A percentile compares a stretch with the other conserved stretches of the same genome.
phyloP scores from a whole-genome alignment of 1,140 invertebrate genomes.

The Drosophila mayri region DNA sequence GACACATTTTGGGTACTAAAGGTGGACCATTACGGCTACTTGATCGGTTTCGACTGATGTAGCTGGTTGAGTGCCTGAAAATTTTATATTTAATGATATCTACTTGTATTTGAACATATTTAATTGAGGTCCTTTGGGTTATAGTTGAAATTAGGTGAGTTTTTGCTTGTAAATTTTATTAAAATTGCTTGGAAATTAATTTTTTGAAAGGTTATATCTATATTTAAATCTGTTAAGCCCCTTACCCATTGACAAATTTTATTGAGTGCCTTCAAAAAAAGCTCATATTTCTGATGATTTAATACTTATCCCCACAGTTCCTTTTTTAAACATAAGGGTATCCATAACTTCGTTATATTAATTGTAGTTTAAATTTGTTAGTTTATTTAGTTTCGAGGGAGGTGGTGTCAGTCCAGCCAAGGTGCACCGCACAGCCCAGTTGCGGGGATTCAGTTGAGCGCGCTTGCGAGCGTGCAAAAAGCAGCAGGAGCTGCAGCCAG shows the following conservation, averaged over 20 bases:
- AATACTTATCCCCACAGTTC: fast-evolving
- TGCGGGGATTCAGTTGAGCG: constrained; percentile 77
- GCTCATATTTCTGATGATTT: neutral
- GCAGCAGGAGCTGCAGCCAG: constrained; percentile 27
- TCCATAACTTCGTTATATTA: constrained; percentile 4
- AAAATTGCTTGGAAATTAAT: neutral
- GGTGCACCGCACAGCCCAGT: constrained; percentile 61
- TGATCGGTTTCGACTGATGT: constrained; percentile 1
- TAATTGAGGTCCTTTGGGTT: neutral
- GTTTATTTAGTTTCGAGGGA: constrained; percentile 34
- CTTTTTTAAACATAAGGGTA: neutral
- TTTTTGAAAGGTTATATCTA: fast-evolving
- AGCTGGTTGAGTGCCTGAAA: neutral
- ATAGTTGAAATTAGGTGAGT: too few relatives aligned
- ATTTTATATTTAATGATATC: neutral
- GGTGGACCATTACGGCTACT: neutral
- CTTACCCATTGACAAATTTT: neutral
- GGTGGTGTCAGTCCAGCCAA: constrained; percentile 47
- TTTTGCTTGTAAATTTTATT: neutral
- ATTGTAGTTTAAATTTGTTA: constrained; percentile 22
- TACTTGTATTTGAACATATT: neutral
- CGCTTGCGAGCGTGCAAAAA: constrained; percentile 78
- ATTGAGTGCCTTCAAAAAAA: neutral
- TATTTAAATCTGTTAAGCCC: neutral
- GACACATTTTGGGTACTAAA: constrained; percentile 17